Evolutionary conservation across 2,888 invertebrate species (phyloP), one percentile per base, ranked within the genome.

Genomic region (Conistra vaccinii): DNA sequence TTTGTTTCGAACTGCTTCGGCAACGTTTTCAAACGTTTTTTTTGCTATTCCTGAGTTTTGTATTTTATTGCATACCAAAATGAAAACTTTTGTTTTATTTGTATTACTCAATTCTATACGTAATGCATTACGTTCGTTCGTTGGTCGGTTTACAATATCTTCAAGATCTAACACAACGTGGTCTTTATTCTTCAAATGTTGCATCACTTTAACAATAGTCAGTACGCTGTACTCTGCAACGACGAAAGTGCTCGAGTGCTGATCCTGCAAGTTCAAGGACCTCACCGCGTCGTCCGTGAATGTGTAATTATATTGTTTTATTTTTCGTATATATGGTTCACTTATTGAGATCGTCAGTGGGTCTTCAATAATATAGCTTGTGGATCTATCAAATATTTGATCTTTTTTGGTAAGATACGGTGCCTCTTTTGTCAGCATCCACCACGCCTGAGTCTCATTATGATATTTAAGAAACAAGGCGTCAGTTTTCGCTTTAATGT

Each of bases 391-490:
- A 48, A 73, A 85, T 3, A 12, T 53, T 3, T 61, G 20, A 4
- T 7, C n/a, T 2, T 67, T 1, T 65, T 69, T 72, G 14, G 85
- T 85, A 0, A 83, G 67, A 68, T 80, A 85, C 29, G 12, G 0
- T 17, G 58, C 39, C 3, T 39, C 2, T 48, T 48, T 7, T 17
- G n/a, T 23, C 26, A n/a, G 0, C 76, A 78, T 77, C 84, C 86
- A 87, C 87, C 87, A 87, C 58, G 77, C 77, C 39, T 84, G 84
- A 67, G 82, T 66, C 10, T 45, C 26, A n/a, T 87, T 65, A 48
- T 87, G 87, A 14, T 73, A 78, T 60, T 77, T 73, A 12, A 83
- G 35, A 63, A 73, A 85, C 29, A 87, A 73, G 0, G 76, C 81
- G 10, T 87, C 81, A 2, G 74, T 67, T 65, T 66, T 73, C 0